Evolutionary conservation across 2,797 vertebrate species (phyloP).

Genomic region (Anguilla anguilla): DNA sequence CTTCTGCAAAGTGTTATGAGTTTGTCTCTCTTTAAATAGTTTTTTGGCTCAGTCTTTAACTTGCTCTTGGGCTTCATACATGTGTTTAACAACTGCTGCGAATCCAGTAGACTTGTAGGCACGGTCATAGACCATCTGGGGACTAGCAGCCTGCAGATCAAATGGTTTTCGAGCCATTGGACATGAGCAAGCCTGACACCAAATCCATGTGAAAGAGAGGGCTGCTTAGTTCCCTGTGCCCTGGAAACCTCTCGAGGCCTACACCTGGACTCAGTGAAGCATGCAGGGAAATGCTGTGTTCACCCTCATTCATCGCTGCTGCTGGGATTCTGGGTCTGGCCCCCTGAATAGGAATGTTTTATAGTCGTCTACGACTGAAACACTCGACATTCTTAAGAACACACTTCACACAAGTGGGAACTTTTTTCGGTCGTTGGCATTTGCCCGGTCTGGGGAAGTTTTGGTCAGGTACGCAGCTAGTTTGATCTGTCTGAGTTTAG

Average conservation of each 20-base stretch:
- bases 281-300: background rate
- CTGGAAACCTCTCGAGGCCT: background rate
- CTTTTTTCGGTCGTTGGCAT: background rate
- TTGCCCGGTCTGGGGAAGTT: background rate
- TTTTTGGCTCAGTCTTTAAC: background rate
- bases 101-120: background rate
- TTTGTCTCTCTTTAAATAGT: background rate
- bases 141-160: background rate
- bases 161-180: background rate
- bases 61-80: background rate
- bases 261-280: conserved; percentile 17
- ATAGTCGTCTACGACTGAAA: conserved; percentile 47
- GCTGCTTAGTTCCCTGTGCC: background rate
- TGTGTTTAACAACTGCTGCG: background rate
- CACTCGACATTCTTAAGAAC: conserved; percentile 51
- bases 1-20: background rate
- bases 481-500: background rate
- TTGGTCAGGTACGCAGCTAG: conserved; percentile 18
- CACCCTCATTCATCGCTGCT: background rate
- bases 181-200: background rate
- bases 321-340: conserved; percentile 34
- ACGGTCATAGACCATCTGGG: background rate
- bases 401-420: conserved; percentile 43
- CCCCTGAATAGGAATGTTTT: conserved; percentile 47
- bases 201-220: background rate